Conservation (phyloP, 53 echinoderm and acorn worm genomes). For the Hippasteria phrygiana region DNA sequence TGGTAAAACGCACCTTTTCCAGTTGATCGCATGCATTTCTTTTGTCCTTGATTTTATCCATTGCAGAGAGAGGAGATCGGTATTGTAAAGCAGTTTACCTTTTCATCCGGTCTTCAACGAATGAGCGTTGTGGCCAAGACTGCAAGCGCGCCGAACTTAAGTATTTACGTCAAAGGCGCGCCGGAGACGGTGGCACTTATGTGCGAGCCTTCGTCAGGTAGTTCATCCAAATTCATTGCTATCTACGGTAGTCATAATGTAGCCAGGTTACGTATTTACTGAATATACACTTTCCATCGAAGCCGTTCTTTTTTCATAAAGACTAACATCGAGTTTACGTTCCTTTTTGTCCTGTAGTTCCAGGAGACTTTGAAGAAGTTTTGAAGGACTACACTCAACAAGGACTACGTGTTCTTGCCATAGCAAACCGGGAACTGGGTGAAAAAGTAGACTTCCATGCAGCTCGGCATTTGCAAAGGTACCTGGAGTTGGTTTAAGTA, state of each 20-base stretch:
- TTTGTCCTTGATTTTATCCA: neutral
- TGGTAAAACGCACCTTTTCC: neutral
- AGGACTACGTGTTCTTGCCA: conserved; percentile 88
- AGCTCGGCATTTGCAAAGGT: conserved; percentile 87
- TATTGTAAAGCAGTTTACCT: conserved; percentile 92
- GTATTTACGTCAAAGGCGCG: conserved; percentile 95
- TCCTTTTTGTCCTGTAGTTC: conserved; percentile 69
- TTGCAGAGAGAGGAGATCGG: conserved; percentile 77
- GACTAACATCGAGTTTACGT: neutral
- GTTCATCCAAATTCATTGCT: conserved; percentile 23
- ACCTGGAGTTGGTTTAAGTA: conserved; percentile 3
- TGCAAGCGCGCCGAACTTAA: conserved; percentile 65
- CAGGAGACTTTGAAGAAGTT: conserved; percentile 79
- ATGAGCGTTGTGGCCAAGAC: conserved; percentile 96
- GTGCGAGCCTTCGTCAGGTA: conserved; percentile 81
- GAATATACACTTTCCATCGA: no score
- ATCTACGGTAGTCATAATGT: neutral
- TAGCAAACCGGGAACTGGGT: conserved; percentile 83
- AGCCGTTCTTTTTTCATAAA: no score
- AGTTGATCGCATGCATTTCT: neutral
- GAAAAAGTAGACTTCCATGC: conserved; percentile 73
- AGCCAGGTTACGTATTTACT: no score
- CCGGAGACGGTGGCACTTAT: conserved; percentile 82
- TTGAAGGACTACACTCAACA: conserved; percentile 89
- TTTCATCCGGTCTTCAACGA: conserved; percentile 89